Conservation (phyloP, 2,888 invertebrate species). For the Dilophus febrilis region DNA sequence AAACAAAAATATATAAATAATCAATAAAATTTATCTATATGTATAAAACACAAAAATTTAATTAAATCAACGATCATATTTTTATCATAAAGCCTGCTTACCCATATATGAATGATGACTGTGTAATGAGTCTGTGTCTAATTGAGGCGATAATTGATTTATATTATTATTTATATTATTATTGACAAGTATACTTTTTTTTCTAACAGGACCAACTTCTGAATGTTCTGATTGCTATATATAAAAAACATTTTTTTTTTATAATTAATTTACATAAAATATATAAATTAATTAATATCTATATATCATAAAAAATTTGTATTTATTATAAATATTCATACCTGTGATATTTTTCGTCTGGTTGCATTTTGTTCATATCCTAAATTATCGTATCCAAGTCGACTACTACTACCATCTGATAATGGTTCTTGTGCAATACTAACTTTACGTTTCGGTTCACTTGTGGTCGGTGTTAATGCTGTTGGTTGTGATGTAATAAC, state of each 20-base stretch:
- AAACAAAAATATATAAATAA: too few relatives aligned
- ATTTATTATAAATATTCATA: conserved; percentile 12
- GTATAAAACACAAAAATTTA: too few relatives aligned
- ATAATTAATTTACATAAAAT: conserved; percentile 11
- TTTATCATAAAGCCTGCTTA: too few relatives aligned
- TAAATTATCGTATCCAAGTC: conserved; percentile 45
- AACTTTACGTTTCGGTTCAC: conserved; percentile 38
- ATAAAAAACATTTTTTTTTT: conserved; percentile 3
- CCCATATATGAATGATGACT: conserved; percentile 20
- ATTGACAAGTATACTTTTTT: conserved; percentile 54
- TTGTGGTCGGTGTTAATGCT: conserved; percentile 17
- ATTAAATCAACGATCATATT: too few relatives aligned
- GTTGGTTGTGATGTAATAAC: conserved; percentile 15
- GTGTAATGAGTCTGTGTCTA: conserved; percentile 26
- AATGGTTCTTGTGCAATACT: conserved; percentile 43
- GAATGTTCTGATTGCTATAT: conserved; percentile 36
- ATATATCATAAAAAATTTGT: conserved; percentile 16
- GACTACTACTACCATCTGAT: conserved; percentile 18
- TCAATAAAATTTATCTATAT: too few relatives aligned
- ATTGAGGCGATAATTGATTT: conserved; percentile 8
- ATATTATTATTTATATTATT: conserved; percentile 15
- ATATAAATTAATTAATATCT: conserved; percentile 30
- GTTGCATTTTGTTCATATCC: conserved; percentile 41
- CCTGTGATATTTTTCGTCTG: conserved; percentile 29
- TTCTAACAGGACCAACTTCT: conserved; percentile 49